Evolutionary conservation across 2,113 vertebrate species (phyloP).

Genomic region (Actenoides lindsayi): DNA sequence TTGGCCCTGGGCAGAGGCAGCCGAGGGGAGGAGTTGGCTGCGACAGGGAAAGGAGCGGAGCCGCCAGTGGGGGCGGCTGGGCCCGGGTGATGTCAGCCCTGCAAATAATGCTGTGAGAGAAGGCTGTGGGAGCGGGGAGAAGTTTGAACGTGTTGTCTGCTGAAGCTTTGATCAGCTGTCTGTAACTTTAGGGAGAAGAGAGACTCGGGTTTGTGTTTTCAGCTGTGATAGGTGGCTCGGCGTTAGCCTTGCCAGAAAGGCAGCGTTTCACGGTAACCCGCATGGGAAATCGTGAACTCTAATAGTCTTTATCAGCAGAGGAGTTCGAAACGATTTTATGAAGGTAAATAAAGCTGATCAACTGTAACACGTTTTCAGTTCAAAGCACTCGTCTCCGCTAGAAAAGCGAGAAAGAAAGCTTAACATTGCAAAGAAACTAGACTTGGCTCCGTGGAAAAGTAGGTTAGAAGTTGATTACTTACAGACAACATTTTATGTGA

Average conservation of each 20-base stretch:
- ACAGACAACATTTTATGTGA: neutral
- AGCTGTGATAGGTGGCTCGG: neutral
- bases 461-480: neutral
- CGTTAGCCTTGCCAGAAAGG: neutral
- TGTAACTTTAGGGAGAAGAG: neutral
- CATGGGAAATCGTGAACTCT: neutral
- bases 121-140: conserved; percentile 31
- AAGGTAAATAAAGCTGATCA: neutral
- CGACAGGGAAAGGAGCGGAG: neutral
- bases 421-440: neutral
- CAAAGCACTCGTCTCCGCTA: neutral
- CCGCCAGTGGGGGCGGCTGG: neutral
- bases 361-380: neutral
- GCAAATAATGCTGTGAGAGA: neutral
- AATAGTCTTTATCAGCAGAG: neutral
- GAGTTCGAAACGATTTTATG: neutral
- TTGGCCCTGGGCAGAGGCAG: neutral
- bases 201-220: neutral
- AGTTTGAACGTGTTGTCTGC: neutral
- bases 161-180: conserved; percentile 15
- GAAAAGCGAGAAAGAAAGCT: neutral
- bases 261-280: neutral
- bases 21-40: neutral
- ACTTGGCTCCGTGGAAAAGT: neutral
- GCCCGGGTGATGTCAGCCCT: conserved; percentile 2